A percentile compares a stretch with the other conserved stretches of the same genome.
Evolutionary conservation across 2,113 vertebrate genomes (phyloP).

Genomic region (Cavia porcellus): DNA sequence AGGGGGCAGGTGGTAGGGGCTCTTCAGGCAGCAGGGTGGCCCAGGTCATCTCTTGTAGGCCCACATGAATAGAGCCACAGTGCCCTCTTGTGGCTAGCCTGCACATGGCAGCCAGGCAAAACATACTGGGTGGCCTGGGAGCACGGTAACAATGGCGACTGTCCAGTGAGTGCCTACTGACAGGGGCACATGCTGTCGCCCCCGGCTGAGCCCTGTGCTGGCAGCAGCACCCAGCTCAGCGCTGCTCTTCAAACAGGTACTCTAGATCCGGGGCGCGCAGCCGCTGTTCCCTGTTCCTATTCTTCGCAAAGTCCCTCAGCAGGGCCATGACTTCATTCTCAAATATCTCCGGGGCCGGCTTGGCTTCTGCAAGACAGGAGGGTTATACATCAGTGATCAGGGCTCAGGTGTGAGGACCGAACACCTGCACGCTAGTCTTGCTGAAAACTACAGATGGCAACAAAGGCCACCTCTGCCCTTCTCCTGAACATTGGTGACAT

Average conservation of each 20-base stretch:
- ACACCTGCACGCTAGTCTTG: neutral
- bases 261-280: constrained; percentile 90
- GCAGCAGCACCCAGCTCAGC: neutral
- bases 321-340: constrained; percentile 91
- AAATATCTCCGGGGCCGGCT: constrained; percentile 86
- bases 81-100: constrained; percentile 62
- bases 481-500: neutral
- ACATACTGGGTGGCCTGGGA: rapidly evolving
- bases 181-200: neutral
- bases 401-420: neutral
- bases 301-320: constrained; percentile 95
- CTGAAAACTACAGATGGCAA: neutral
- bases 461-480: neutral
- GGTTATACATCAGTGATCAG: neutral
- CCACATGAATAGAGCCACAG: neutral
- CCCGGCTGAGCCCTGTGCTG: rapidly evolving
- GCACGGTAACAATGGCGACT: rapidly evolving
- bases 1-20: neutral
- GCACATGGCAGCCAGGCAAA: neutral
- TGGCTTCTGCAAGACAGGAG: constrained; percentile 83
- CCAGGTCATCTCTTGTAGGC: no score
- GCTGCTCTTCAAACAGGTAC: constrained; percentile 85
- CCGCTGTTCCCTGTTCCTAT: constrained; percentile 92
- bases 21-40: neutral
- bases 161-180: neutral